phyloP scores from a whole-genome alignment of 2,888 invertebrate genomes.

The Drosophila imparisetae region DNA sequence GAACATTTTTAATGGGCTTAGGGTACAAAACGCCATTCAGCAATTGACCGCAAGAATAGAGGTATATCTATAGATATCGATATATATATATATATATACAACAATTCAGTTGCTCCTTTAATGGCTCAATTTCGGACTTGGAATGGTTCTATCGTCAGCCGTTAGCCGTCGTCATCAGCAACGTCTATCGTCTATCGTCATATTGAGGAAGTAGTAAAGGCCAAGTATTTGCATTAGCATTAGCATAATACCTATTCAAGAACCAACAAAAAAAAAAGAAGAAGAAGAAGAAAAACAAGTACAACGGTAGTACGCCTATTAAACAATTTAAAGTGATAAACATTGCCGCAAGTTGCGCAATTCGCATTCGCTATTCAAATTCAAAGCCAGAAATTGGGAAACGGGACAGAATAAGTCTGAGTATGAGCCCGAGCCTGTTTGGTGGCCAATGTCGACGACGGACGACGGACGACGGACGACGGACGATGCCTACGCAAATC shows the following conservation, averaged over 20 bases:
- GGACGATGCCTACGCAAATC: conserved; percentile 49
- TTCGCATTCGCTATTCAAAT: conserved; percentile 58
- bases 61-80: background rate
- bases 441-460: conserved; percentile 72
- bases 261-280: conserved; percentile 45
- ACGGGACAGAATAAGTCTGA: background rate
- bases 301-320: conserved; percentile 43
- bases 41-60: conserved; percentile 26
- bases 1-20: background rate
- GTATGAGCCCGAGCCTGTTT: conserved; percentile 26
- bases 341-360: conserved; percentile 48
- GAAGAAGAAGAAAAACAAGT: conserved; percentile 37
- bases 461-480: background rate
- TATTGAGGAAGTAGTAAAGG: conserved; percentile 47
- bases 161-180: background rate
- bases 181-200: conserved; percentile 10
- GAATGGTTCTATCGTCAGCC: background rate
- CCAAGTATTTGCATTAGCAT: conserved; percentile 9
- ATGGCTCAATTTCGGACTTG: conserved; percentile 10
- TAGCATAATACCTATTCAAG: conserved; percentile 48
- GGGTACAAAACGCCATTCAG: background rate
- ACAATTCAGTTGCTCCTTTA: conserved; percentile 25
- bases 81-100: background rate
- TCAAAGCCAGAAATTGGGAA: conserved; percentile 5
- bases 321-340: conserved; percentile 74